Percentiles rank a stretch among this genome's conserved stretches.
Evolutionary conservation across 2,888 invertebrate species (phyloP).

Genomic region (Agrenia bidenticulata): DNA sequence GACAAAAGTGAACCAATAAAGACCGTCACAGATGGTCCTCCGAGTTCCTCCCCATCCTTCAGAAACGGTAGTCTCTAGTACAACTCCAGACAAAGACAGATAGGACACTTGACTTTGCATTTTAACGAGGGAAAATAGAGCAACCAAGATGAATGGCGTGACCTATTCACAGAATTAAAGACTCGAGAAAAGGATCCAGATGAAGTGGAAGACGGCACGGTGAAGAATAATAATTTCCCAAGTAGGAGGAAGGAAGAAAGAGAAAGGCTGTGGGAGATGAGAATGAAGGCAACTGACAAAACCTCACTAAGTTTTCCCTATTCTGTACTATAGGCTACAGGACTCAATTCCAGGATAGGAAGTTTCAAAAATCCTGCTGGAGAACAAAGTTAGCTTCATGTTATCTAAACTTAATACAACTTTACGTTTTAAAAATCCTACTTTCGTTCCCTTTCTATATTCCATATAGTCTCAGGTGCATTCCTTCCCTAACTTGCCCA

Average conservation of each 20-base stretch:
- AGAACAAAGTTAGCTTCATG: no score
- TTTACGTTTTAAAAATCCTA: no score
- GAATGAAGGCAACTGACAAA: constrained; percentile 11
- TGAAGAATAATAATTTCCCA: constrained; percentile 32
- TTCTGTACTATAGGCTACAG: no score
- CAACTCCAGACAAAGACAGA: constrained; percentile 18
- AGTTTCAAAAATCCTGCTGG: no score
- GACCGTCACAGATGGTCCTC: constrained; percentile 13
- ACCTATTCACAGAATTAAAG: constrained; percentile 30
- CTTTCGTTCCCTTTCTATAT: no score
- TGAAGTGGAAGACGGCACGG: constrained; percentile 39
- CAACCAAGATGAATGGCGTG: constrained; percentile 16
- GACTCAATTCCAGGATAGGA: no score
- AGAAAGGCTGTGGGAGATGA: constrained; percentile 12
- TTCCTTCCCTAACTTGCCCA: no score
- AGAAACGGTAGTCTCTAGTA: not conserved
- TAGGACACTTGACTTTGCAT: constrained; percentile 19
- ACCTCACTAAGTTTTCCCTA: no score
- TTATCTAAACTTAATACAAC: no score
- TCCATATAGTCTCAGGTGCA: no score
- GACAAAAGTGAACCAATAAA: constrained; percentile 16
- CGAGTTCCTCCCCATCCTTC: not conserved
- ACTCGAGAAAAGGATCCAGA: constrained; percentile 36
- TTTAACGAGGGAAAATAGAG: constrained; percentile 18
- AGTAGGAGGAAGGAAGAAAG: not conserved